A percentile compares a stretch with the other conserved stretches of the same genome.
Conservation (phyloP, 2,888 invertebrate genomes). For the Meliscaeva auricollis region DNA sequence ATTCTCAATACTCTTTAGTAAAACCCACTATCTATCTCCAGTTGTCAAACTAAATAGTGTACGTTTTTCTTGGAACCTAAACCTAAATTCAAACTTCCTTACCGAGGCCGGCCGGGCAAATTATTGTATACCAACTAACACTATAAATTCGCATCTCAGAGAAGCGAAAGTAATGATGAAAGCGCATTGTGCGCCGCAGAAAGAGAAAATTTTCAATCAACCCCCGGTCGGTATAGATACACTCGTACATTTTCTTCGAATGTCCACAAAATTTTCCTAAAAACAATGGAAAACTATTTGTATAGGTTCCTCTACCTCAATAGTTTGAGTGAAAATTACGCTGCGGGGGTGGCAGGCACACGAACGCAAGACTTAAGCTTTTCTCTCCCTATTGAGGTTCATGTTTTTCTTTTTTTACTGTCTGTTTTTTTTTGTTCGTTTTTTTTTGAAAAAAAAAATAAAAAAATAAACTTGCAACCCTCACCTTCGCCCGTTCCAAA, state of each 20-base stretch:
- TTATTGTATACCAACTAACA: neutral
- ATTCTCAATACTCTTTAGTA: neutral
- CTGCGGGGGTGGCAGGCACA: conserved; percentile 12
- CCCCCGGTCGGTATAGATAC: too few relatives aligned
- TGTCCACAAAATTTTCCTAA: conserved; percentile 18
- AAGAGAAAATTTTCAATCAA: conserved; percentile 69
- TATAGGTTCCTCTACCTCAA: neutral
- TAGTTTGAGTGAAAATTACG: neutral
- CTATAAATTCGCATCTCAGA: conserved; percentile 29
- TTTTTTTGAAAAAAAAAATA: too few relatives aligned
- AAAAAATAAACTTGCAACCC: conserved; percentile 61
- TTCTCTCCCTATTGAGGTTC: conserved; percentile 19
- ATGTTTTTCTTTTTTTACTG: neutral
- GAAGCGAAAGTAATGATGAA: conserved; percentile 77
- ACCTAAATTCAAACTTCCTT: conserved; percentile 30
- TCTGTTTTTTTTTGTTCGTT: neutral
- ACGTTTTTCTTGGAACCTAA: neutral
- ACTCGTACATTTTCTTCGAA: conserved; percentile 17
- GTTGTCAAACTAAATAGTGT: conserved; percentile 31
- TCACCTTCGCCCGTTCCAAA: conserved; percentile 72
- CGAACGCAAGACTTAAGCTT: conserved; percentile 48
- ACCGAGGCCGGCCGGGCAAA: neutral
- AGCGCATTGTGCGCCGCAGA: conserved; percentile 66
- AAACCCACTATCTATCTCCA: too few relatives aligned
- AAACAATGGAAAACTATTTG: conserved; percentile 64